Evolutionary conservation across 2,888 invertebrate genomes (phyloP), one percentile per base, ranked within the genome.

Genomic region (Melinaea menophilus): DNA sequence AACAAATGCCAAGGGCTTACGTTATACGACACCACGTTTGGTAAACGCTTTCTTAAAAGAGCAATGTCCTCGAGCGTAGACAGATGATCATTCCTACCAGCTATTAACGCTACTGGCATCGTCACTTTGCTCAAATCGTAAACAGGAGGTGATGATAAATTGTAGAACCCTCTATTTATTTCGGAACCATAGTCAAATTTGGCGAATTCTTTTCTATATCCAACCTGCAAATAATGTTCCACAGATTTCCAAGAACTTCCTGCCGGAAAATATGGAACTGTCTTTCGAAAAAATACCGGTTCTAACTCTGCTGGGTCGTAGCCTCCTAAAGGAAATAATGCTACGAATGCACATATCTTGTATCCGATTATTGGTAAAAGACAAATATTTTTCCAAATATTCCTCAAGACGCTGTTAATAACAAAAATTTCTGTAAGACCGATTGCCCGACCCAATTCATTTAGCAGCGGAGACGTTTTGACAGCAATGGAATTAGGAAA

Each of bases 301-400:
- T 74, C 75, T 2, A 74, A 63, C 41, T 72, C 67, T 4, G 69
- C 61, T 3, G 63, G 56, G 57, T 74, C 70, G n/a, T 54, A 59
- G 0, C 75, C 74, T 5, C 2, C 57, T 22, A 61, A 47, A 0
- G 33, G 45, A n/a, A 68, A 68, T 11, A 65, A 3, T 88, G 86
- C 0, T 94, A 95, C 77, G 87, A 61, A 45, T 31, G 55, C 59
- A 37, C 71, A 75, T 12, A 71, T 5, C 0, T 64, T 5, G 58
- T 68, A 67, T 35, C 65, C 63, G 12, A 65, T 48, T 1, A 66
- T 5, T n/a, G 59, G 62, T 37, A 47, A 34, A 0, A 58, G 37
- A 60, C 73, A 74, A 5, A 69, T 13, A 9, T 45, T 12, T 55
- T 57, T 58, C 11, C 59, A 11, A 7, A 56, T 31, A 54, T 48